A percentile compares a stretch with the other conserved stretches of the same genome.
These are phyloP conservation scores for Lates japonicus DNA, from an alignment of 2,797 vertebrate genomes.

Conservation along the genomic window DNA sequence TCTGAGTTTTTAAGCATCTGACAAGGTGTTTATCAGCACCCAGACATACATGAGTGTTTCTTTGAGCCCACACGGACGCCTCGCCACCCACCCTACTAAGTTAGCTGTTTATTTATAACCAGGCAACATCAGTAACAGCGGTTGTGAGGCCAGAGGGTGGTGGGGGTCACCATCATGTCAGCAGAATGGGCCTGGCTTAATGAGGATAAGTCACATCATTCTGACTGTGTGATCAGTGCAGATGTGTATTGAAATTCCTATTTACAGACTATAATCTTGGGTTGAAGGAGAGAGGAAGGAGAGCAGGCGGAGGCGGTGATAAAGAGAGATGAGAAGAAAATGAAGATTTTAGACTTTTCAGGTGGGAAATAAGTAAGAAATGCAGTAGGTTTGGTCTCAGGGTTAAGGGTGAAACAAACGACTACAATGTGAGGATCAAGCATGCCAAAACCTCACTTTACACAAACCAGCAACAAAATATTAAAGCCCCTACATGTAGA, in stretches of 20 bases:
- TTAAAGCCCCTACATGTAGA: not conserved
- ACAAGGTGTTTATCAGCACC: conserved; percentile 51
- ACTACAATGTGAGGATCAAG: not conserved
- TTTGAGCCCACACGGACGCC: too few relatives aligned
- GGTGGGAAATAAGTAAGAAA: conserved; percentile 13
- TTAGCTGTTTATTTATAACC: too few relatives aligned
- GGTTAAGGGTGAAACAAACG: conserved; percentile 18
- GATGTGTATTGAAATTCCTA: conserved; percentile 46
- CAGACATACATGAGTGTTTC: too few relatives aligned
- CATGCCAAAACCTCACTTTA: not conserved
- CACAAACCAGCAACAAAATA: not conserved
- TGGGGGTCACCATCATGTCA: too few relatives aligned
- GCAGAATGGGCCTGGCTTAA: too few relatives aligned
- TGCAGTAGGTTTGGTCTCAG: not conserved
- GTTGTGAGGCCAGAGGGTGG: too few relatives aligned
- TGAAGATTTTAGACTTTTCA: conserved; percentile 20
- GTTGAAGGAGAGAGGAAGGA: conserved; percentile 50
- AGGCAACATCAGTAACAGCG: too few relatives aligned
- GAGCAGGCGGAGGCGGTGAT: conserved; percentile 13
- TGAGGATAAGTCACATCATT: too few relatives aligned
- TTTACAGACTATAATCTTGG: conserved; percentile 46
- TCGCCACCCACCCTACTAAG: too few relatives aligned
- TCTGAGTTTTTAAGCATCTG: conserved; percentile 40
- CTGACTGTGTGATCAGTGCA: too few relatives aligned
- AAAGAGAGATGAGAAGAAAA: conserved; percentile 15